Conservation (phyloP, 2,113 vertebrate genomes). For the Gallinago jamesoni region DNA sequence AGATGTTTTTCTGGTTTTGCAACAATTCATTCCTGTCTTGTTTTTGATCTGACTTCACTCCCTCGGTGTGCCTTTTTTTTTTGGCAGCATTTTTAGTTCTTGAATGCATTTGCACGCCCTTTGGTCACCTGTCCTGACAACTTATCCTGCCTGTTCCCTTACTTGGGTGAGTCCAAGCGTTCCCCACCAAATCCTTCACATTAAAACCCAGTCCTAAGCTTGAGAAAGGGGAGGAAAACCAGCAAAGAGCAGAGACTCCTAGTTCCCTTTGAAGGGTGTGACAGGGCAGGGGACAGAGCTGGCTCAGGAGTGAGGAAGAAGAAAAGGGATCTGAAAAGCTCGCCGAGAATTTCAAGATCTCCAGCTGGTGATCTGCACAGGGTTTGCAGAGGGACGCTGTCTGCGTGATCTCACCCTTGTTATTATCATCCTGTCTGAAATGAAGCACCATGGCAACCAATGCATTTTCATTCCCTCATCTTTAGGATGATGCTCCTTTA, state of each 20-base stretch:
- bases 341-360: not conserved
- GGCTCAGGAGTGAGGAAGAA: not conserved
- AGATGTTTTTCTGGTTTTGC: not conserved
- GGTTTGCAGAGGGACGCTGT: not conserved
- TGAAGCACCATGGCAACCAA: not conserved
- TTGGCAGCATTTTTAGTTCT: not conserved
- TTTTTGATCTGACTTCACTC: not conserved
- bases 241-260: not conserved
- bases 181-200: not conserved
- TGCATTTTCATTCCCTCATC: not conserved
- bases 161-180: not conserved
- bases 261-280: fast-evolving
- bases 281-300: not conserved
- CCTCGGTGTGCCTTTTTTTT: not conserved
- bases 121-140: not conserved
- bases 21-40: not conserved
- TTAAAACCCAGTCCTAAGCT: fast-evolving
- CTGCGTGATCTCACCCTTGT: not conserved
- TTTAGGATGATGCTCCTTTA: not conserved
- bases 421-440: not conserved
- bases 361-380: not conserved
- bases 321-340: not conserved
- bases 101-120: not conserved
- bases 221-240: not conserved
- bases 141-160: not conserved